phyloP scores from a whole-genome alignment of 2,888 invertebrate species.

The Zygothrica quintamaculata region DNA sequence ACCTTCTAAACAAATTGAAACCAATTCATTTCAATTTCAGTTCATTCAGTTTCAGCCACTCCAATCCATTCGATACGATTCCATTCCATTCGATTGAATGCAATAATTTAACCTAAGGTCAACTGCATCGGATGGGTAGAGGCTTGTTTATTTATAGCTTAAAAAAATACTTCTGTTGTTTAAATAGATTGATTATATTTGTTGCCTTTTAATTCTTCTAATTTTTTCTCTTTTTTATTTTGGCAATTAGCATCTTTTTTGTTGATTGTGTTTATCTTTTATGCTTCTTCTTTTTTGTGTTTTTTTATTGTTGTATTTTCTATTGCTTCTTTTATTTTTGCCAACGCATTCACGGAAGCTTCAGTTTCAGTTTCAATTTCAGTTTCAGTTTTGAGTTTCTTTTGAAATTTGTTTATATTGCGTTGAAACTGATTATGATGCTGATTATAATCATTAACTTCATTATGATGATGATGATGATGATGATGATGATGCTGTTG shows the following conservation, averaged over 20 bases:
- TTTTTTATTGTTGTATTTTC: slow-evolving; percentile 21
- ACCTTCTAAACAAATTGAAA: slow-evolving; percentile 30
- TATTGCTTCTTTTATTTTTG: slow-evolving; percentile 23
- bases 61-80: slow-evolving; percentile 18
- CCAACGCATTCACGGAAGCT: slow-evolving; percentile 67
- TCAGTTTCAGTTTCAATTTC: slow-evolving; percentile 45
- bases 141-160: slow-evolving; percentile 49
- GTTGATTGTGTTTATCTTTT: slow-evolving; percentile 37
- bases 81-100: slow-evolving; percentile 45
- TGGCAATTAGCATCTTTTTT: slow-evolving; percentile 74
- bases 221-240: slow-evolving; percentile 53
- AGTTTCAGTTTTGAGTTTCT: too few species aligned
- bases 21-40: slow-evolving; percentile 30
- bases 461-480: slow-evolving; percentile 14
- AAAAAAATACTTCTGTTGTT: slow-evolving; percentile 52
- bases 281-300: slow-evolving; percentile 6
- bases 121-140: slow-evolving; percentile 38
- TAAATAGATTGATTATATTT: slow-evolving; percentile 73
- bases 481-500: slow-evolving; percentile 35
- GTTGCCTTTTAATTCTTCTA: slow-evolving; percentile 48
- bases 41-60: slow-evolving; percentile 22
- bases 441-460: slow-evolving; percentile 26
- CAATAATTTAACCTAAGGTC: slow-evolving; percentile 67
- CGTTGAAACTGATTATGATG: slow-evolving; percentile 15
- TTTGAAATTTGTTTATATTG: slow-evolving; percentile 25